These are phyloP conservation scores for Elymnias hypermnestra DNA, from an alignment of 1,140 invertebrate species.

Conservation along the genomic window DNA sequence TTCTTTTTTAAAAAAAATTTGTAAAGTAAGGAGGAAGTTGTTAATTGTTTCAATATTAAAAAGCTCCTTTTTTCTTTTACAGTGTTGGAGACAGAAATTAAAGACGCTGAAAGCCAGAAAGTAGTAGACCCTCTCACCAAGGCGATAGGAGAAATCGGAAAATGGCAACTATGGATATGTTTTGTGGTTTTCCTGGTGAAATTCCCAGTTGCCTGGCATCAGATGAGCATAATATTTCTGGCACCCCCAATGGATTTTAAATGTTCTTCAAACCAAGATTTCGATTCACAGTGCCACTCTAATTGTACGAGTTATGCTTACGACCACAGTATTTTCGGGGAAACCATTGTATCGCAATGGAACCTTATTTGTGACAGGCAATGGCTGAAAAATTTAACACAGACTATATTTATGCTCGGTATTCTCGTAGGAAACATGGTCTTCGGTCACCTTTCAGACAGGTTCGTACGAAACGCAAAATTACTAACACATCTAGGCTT, in stretches of 20 bases:
- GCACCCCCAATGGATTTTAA: conserved; percentile 76
- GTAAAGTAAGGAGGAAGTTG: too few relatives aligned
- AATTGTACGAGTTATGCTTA: conserved; percentile 78
- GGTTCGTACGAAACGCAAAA: conserved; percentile 72
- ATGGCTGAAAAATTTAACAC: conserved; percentile 82
- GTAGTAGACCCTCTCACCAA: conserved; percentile 52
- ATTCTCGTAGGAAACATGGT: conserved; percentile 83
- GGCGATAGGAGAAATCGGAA: conserved; percentile 81
- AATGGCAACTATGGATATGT: conserved; percentile 83
- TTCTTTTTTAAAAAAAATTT: too few relatives aligned
- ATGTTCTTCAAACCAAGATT: conserved; percentile 46
- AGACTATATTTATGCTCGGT: conserved; percentile 86
- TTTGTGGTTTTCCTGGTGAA: conserved; percentile 81
- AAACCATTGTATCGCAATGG: conserved; percentile 86
- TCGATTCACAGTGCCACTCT: conserved; percentile 47
- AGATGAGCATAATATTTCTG: conserved; percentile 81
- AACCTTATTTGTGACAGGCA: conserved; percentile 81
- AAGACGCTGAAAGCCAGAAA: conserved; percentile 40
- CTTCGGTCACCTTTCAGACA: conserved; percentile 85
- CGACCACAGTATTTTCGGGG: conserved; percentile 79
- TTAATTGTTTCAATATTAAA: too few relatives aligned
- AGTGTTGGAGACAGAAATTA: conserved; percentile 60
- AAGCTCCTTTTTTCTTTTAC: conserved; percentile 36
- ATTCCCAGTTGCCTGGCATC: conserved; percentile 85
- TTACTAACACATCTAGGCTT: too few relatives aligned